A percentile compares a stretch with the other conserved stretches of the same genome.
These are phyloP conservation scores for Mythimna loreyi DNA, from an alignment of 2,888 invertebrate genomes.

Conservation along the genomic window DNA sequence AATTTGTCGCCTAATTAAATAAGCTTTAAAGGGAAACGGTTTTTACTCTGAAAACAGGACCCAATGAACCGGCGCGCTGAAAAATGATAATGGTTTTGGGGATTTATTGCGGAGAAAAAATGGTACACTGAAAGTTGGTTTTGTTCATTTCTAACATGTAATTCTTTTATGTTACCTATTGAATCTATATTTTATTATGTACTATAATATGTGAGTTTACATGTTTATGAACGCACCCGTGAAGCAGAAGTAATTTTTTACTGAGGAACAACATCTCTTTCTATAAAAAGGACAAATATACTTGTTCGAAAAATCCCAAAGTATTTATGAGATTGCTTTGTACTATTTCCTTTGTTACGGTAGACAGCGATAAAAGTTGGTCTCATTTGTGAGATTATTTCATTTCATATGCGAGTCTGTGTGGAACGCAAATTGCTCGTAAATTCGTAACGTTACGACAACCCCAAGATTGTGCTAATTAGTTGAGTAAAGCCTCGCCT, in stretches of 20 bases:
- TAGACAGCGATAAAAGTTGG: constrained; percentile 48
- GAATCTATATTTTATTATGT: not conserved
- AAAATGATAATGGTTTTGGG: constrained; percentile 41
- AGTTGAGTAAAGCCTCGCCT: constrained; percentile 24
- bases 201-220: no score
- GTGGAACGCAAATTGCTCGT: constrained; percentile 56
- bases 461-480: constrained; percentile 47
- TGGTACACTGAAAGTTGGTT: constrained; percentile 1
- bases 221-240: no score
- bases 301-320: constrained; percentile 18
- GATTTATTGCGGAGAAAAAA: constrained; percentile 14
- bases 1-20: constrained; percentile 51
- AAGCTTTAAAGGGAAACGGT: constrained; percentile 23
- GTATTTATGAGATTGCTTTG: constrained; percentile 31
- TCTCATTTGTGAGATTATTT: constrained; percentile 52
- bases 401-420: constrained; percentile 54
- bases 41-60: constrained; percentile 27
- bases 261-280: not conserved
- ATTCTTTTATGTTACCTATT: constrained; percentile 22
- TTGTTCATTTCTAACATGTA: constrained; percentile 22
- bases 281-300: no score
- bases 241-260: no score
- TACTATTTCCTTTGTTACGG: constrained; percentile 37
- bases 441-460: constrained; percentile 41
- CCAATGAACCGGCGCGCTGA: constrained; percentile 34